Evolutionary conservation across 2,888 invertebrate genomes (phyloP).

Genomic region (Stramonita haemastoma): DNA sequence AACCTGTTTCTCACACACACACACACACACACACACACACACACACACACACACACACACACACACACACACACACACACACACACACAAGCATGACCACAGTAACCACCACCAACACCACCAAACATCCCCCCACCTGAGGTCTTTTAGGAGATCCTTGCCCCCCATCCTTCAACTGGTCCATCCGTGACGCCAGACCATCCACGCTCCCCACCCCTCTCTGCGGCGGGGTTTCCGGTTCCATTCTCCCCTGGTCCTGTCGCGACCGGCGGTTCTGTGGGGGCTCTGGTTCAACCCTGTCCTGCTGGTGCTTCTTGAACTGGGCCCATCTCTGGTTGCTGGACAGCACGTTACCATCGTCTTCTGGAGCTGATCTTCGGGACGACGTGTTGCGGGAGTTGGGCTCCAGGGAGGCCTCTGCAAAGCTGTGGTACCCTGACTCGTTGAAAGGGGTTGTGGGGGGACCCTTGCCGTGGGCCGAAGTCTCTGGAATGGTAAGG

Average conservation of each 20-base stretch:
- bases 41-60: too few species aligned
- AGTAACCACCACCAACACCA: too few species aligned
- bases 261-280: conserved; percentile 29
- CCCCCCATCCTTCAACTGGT: conserved; percentile 27
- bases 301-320: conserved; percentile 71
- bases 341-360: conserved; percentile 49
- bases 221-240: not conserved
- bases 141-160: not conserved
- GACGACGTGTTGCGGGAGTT: conserved; percentile 29
- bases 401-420: conserved; percentile 51
- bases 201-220: not conserved
- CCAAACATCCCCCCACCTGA: conserved; percentile 6
- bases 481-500: not conserved
- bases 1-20: too few species aligned
- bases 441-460: conserved; percentile 50
- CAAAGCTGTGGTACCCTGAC: conserved; percentile 59
- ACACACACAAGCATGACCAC: too few species aligned
- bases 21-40: too few species aligned
- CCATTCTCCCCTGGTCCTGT: conserved; percentile 43
- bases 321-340: conserved; percentile 77
- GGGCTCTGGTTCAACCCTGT: conserved; percentile 27
- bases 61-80: too few species aligned
- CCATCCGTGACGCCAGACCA: not conserved
- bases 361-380: conserved; percentile 39
- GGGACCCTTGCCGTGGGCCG: conserved; percentile 36